Evolutionary conservation across 1,140 invertebrate genomes (phyloP), one percentile per base, ranked within the genome.

Genomic region (Drosophila pectinifera): DNA sequence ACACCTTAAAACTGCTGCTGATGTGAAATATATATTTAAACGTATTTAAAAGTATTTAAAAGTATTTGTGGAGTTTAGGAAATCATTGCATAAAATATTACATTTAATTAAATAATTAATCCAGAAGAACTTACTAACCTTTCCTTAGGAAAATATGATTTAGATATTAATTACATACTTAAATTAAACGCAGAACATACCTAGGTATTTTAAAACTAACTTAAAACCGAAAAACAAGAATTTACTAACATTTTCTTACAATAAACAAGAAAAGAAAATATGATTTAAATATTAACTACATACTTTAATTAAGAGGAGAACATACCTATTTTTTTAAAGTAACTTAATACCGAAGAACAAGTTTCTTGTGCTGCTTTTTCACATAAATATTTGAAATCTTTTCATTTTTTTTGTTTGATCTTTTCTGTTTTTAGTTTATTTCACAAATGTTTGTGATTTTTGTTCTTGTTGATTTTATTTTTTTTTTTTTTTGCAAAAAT

Each of bases 401-500:
- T 49, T 0, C 14, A 31, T 2, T 7, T 16, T 31, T 51, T 1
- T 14, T 5, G 5, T 38, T 38, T 20, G 18, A 20, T 20, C 2
- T 20, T 18, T 14, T 34, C 3, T 13, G 13, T 8, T 31, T 48
- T n/a, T 4, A n/a, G 8, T 28, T 26, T 11, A 16, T 48, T 31
- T 18, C n/a, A n/a, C n/a, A n/a, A n/a, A n/a, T n/a, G n/a, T 18
- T 18, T 31, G 13, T 31, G 26, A 1, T 16, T 49, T 16, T 11
- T 16, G 16, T 28, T 6, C 8, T 34, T 20, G 22, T 28, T 18
- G 11, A n/a, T n/a, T n/a, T n/a, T n/a, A n/a, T n/a, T 28, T n/a
- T n/a, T 7, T 13, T n/a, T 34, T 22, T 2, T 54, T 14, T 39
- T 62, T 31, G 39, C 28, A 24, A 61, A 36, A 53, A 53, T 22